Conservation (phyloP, 2,113 vertebrate species). For the Silurus asotus region DNA sequence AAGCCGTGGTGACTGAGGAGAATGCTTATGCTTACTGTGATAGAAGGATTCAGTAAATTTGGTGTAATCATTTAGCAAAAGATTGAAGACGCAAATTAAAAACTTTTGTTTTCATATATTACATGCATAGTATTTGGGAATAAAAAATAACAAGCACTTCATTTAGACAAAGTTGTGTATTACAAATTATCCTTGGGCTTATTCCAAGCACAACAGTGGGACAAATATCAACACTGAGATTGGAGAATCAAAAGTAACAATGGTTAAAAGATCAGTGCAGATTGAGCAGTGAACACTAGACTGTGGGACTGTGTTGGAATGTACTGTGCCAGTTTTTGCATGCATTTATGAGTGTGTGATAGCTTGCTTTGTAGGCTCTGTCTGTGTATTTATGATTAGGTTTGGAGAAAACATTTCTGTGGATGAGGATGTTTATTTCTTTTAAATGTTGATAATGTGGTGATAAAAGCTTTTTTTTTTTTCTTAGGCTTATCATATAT, state of each 20-base stretch:
- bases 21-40: too few species aligned
- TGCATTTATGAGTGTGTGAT: conserved; percentile 15
- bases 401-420: conserved; percentile 5
- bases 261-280: conserved; percentile 11
- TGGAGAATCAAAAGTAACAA: not conserved
- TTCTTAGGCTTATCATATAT: not conserved
- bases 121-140: not conserved
- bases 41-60: too few species aligned
- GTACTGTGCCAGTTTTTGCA: not conserved
- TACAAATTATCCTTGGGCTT: conserved; percentile 9
- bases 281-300: not conserved
- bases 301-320: not conserved
- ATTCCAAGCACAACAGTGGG: not conserved
- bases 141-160: conserved; percentile 11
- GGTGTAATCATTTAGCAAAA: too few species aligned
- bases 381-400: conserved; percentile 21
- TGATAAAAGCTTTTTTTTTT: not conserved
- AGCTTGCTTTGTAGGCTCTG: not conserved
- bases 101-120: too few species aligned
- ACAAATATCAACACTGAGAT: too few species aligned
- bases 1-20: too few species aligned
- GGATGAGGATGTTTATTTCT: not conserved
- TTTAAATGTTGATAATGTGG: not conserved
- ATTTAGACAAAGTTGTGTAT: not conserved
- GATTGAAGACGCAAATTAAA: too few species aligned